phyloP scores from a whole-genome alignment of 2,888 invertebrate species.

The Thelaira solivaga region DNA sequence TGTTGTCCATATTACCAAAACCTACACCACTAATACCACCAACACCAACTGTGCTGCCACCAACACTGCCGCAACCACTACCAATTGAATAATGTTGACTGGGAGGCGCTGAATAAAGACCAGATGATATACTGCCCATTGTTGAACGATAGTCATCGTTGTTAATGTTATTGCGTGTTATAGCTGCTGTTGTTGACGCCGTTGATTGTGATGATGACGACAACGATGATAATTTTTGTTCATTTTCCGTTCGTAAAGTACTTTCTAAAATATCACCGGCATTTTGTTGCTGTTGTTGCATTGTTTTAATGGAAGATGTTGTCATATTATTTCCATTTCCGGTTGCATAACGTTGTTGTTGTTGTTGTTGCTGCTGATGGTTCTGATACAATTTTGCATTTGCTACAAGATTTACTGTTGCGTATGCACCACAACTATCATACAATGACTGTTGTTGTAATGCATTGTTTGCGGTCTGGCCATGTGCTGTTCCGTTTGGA shows the following conservation, averaged over 20 bases:
- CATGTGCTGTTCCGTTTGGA: slow-evolving; percentile 66
- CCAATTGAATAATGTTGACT: slow-evolving; percentile 74
- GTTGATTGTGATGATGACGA: slow-evolving; percentile 48
- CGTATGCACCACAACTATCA: slow-evolving; percentile 77
- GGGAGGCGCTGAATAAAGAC: slow-evolving; percentile 77
- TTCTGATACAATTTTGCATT: slow-evolving; percentile 77
- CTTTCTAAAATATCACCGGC: slow-evolving; percentile 47
- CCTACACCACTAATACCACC: slow-evolving; percentile 65
- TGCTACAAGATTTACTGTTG: slow-evolving; percentile 77
- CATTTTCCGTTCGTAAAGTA: slow-evolving; percentile 47
- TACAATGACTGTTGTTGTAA: slow-evolving; percentile 69
- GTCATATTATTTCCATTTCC: slow-evolving; percentile 54
- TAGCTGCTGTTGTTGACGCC: slow-evolving; percentile 28
- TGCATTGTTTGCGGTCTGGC: slow-evolving; percentile 51
- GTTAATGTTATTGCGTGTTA: slow-evolving; percentile 54
- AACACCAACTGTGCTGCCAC: slow-evolving; percentile 47
- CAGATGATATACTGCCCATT: slow-evolving; percentile 64
- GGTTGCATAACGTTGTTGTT: slow-evolving; percentile 30
- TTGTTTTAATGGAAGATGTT: slow-evolving; percentile 49
- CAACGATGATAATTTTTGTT: slow-evolving; percentile 56
- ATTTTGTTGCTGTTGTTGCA: slow-evolving; percentile 14
- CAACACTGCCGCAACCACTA: slow-evolving; percentile 64
- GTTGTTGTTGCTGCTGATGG: slow-evolving; percentile 64
- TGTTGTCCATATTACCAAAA: slow-evolving; percentile 51
- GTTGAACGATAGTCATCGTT: slow-evolving; percentile 71